Evolutionary conservation across 2,797 vertebrate genomes (phyloP).

Genomic region (Neoniphon sammara): DNA sequence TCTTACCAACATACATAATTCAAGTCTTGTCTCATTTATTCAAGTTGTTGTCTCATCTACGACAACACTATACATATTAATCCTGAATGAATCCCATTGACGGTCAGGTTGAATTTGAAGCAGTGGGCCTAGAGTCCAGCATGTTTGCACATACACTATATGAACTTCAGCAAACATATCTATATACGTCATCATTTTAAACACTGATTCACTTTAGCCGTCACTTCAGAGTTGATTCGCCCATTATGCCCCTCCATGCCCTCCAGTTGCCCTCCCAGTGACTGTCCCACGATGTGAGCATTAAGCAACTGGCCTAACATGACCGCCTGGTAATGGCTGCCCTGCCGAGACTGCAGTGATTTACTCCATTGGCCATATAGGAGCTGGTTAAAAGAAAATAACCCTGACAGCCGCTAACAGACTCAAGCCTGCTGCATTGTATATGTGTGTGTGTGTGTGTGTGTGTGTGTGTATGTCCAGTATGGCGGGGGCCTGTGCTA

Average conservation of each 20-base stretch:
- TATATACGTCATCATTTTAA: constrained; percentile 5
- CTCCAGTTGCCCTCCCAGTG: constrained; percentile 27
- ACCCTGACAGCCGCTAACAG: constrained; percentile 57
- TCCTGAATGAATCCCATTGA: not conserved
- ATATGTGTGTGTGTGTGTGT: constrained; percentile 13
- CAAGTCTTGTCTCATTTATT: too few relatives aligned
- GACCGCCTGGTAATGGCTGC: constrained; percentile 50
- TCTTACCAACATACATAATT: not conserved
- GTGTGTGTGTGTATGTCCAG: not conserved
- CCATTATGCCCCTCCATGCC: not conserved
- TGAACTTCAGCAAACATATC: not conserved
- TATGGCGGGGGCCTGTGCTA: constrained; percentile 15
- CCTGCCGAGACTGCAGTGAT: constrained; percentile 51
- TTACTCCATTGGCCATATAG: constrained; percentile 50
- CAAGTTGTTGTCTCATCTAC: not conserved
- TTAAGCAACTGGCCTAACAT: constrained; percentile 43
- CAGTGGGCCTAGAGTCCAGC: not conserved
- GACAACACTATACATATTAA: too few relatives aligned
- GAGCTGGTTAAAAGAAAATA: constrained; percentile 64
- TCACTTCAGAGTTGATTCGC: constrained; percentile 25
- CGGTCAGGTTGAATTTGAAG: not conserved
- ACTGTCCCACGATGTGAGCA: constrained; percentile 28
- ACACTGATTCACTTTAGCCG: not conserved
- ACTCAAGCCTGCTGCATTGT: constrained; percentile 17
- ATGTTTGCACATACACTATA: constrained; percentile 2